Evolutionary conservation across 1,140 invertebrate species (phyloP), one percentile per base, ranked within the genome.

Genomic region (Araneus ventricosus): DNA sequence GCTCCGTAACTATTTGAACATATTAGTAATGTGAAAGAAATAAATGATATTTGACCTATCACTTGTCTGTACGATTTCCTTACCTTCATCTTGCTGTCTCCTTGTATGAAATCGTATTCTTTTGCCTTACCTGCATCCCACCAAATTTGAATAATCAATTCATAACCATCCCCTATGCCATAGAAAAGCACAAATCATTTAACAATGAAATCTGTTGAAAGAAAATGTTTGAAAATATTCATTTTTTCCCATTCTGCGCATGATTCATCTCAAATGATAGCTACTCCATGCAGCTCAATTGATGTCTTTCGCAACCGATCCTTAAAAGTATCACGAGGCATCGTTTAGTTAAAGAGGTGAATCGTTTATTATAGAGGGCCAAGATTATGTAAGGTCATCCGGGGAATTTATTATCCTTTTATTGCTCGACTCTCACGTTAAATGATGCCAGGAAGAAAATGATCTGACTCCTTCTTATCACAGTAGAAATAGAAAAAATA

Each of bases 391-490:
- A 22, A 37, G 63, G 27, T 67, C 63, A 67, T 27, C 17, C 45
- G 37, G 37, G 20, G 27, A 27, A 70, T 88, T 88, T 70, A 88
- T 88, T 88, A 45, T 59, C 37, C 37, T 67, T 88, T 88, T 88
- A 88, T 88, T 70, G 41, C 61, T 10, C n/a, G 61, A 14, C 20
- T 70, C 10, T 27, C 24, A 37, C 59, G 63, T 75, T 88, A 75
- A 88, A 88, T 88, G 87, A 88, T 20, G 63, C 87, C 17, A 7
- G 37, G 57, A 20, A 75, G n/a, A 70, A 88, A 88, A 75, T 70
- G 37, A 70, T 70, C 87, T n/a, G 8, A 88, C 57, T 27, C 84
- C 24, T 84, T 17, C 82, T 84, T 41, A 52, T 57, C 14, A 22
- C 6, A n/a, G 14, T 57, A 17, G 82, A 34, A 30, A 34, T 20